Percentiles rank a stretch among this genome's conserved stretches.
phyloP scores from a whole-genome alignment of 1,140 invertebrate genomes.

The Pararge aegeria region DNA sequence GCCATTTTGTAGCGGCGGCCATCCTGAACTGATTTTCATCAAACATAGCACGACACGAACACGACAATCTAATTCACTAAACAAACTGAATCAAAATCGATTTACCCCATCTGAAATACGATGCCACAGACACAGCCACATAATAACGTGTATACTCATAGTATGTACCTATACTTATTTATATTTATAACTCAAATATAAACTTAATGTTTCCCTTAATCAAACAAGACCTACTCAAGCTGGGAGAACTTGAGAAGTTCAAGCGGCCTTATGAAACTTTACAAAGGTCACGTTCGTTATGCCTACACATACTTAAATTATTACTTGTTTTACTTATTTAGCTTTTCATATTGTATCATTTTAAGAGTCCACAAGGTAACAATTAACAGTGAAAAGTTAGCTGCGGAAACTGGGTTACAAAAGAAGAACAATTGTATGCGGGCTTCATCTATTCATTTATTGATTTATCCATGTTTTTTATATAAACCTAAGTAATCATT shows the following conservation, averaged over 20 bases:
- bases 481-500: no score
- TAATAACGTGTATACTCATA: no score
- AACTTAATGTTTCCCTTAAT: neutral
- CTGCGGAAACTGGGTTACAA: neutral
- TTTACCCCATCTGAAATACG: no score
- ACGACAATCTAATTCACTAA: no score
- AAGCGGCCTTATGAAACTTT: conserved; percentile 7
- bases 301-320: neutral
- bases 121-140: no score
- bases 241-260: neutral
- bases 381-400: conserved; percentile 6
- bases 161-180: no score
- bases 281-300: conserved; percentile 9
- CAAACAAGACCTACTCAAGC: neutral
- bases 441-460: no score
- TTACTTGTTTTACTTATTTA: conserved; percentile 3
- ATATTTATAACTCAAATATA: neutral
- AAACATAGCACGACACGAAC: no score
- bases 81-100: no score
- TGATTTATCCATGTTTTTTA: no score
- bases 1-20: no score
- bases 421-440: neutral
- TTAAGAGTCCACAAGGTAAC: conserved; percentile 1
- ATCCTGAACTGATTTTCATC: no score
- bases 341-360: conserved; percentile 10